These are phyloP conservation scores for Melanotaenia maccullochi DNA, from an alignment of 2,797 vertebrate genomes.

Conservation along the genomic window DNA sequence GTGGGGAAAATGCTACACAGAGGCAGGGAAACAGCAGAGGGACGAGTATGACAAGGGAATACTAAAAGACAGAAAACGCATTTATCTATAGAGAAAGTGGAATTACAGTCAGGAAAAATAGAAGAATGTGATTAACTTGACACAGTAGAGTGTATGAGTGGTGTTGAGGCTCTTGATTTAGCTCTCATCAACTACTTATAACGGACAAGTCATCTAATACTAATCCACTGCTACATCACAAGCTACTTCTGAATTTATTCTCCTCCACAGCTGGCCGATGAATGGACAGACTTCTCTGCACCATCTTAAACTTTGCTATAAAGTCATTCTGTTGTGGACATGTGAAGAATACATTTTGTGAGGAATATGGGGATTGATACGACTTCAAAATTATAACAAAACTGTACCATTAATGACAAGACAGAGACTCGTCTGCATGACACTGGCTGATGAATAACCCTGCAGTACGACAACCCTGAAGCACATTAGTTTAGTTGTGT, in stretches of 20 bases:
- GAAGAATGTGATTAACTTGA: background rate
- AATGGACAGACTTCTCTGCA: background rate
- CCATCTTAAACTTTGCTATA: background rate
- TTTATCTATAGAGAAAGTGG: conserved; percentile 7
- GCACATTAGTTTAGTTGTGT: background rate
- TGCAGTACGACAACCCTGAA: too few species aligned
- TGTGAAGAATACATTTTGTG: background rate
- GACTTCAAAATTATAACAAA: background rate
- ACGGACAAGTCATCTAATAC: background rate
- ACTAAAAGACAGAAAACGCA: background rate
- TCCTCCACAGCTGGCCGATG: background rate
- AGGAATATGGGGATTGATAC: background rate
- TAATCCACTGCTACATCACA: background rate
- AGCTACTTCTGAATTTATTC: background rate
- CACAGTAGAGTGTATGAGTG: background rate
- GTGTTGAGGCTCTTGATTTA: background rate
- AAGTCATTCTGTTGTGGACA: background rate
- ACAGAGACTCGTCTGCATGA: too few species aligned
- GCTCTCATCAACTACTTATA: background rate
- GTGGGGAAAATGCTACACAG: conserved; percentile 12
- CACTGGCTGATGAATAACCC: too few species aligned
- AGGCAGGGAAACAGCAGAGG: conserved; percentile 6
- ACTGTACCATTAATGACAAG: too few species aligned
- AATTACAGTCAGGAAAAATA: conserved; percentile 7
- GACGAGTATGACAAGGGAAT: conserved; percentile 5